Evolutionary conservation across 1,140 invertebrate genomes (phyloP).

Genomic region (Batillaria attramentaria): DNA sequence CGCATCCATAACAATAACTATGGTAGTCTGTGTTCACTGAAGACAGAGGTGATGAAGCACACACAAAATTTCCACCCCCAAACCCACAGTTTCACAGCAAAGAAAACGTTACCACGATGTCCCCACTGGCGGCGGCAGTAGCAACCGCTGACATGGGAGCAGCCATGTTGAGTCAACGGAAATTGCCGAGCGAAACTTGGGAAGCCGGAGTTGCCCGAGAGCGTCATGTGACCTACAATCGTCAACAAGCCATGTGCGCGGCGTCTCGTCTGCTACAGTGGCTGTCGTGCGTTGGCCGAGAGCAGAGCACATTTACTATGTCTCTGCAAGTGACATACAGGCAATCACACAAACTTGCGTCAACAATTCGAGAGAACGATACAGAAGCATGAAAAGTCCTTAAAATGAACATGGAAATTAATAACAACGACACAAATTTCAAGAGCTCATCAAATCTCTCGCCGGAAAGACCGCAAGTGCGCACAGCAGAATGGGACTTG

Average conservation of each 20-base stretch:
- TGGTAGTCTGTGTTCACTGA: neutral
- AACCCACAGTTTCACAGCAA: neutral
- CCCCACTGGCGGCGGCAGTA: slow-evolving; percentile 52
- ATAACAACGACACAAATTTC: neutral
- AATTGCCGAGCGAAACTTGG: neutral
- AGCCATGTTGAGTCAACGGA: slow-evolving; percentile 9
- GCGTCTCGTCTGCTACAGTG: no score
- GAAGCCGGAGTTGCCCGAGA: neutral
- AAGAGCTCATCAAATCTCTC: neutral
- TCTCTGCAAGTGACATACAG: no score
- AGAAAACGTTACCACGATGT: slow-evolving; percentile 47
- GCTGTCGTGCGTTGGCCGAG: no score
- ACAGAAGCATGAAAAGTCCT: neutral
- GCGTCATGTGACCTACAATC: no score
- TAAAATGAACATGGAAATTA: neutral
- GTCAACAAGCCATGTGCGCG: no score
- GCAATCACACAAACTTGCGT: slow-evolving; percentile 45
- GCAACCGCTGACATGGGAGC: slow-evolving; percentile 5
- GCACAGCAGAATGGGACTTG: neutral
- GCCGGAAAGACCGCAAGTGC: neutral
- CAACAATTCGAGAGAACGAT: slow-evolving; percentile 40
- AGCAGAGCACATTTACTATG: no score
- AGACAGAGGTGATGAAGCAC: neutral
- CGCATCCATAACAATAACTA: neutral
- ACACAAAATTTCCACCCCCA: neutral